These are phyloP conservation scores for Agonopterix arenella DNA, from an alignment of 2,888 invertebrate species.

Conservation along the genomic window DNA sequence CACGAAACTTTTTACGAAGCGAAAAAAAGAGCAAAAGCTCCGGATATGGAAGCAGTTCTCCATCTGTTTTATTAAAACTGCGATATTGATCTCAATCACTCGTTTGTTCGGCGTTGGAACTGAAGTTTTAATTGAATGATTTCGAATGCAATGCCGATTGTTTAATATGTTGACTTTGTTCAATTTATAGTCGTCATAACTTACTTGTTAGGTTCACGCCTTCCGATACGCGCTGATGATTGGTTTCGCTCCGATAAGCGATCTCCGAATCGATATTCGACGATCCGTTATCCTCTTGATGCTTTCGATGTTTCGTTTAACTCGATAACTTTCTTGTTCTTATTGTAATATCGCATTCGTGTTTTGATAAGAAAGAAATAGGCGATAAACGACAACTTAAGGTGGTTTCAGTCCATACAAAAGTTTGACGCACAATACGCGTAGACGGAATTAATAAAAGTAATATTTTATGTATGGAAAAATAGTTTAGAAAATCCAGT, in stretches of 20 bases:
- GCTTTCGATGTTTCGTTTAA: conserved; percentile 14
- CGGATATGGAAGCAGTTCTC: conserved; percentile 65
- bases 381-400: background rate
- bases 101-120: conserved; percentile 29
- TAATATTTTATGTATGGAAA: too few species aligned
- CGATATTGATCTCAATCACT: conserved; percentile 62
- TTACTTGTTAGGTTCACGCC: conserved; percentile 52
- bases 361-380: conserved; percentile 7
- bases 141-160: conserved; percentile 43
- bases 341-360: conserved; percentile 15
- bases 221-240: conserved; percentile 43
- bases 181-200: conserved; percentile 60
- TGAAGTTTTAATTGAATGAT: conserved; percentile 56
- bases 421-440: too few species aligned
- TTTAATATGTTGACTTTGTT: conserved; percentile 58
- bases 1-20: conserved; percentile 42
- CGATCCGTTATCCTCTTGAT: conserved; percentile 31
- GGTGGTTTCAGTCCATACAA: too few species aligned
- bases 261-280: conserved; percentile 34
- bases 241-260: conserved; percentile 34
- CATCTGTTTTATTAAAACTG: conserved; percentile 72
- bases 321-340: conserved; percentile 14
- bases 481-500: too few species aligned
- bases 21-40: conserved; percentile 55
- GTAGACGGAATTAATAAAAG: too few species aligned